These are phyloP conservation scores for Lasioglossum calceatum DNA, from an alignment of 2,888 invertebrate species.

Conservation along the genomic window DNA sequence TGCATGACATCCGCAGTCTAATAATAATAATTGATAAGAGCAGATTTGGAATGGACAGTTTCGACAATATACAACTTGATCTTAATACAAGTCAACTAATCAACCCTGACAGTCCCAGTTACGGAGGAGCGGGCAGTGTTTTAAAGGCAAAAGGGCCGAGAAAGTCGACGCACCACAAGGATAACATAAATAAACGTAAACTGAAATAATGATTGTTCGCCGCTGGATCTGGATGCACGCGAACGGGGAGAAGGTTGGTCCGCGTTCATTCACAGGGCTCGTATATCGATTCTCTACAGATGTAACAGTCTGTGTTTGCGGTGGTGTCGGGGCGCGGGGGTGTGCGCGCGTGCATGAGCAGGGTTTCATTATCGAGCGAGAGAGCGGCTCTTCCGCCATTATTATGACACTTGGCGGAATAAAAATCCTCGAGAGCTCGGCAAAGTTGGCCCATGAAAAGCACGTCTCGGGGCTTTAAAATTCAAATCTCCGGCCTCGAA, in stretches of 20 bases:
- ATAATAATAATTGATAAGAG: neutral
- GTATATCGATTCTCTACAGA: conserved; percentile 5
- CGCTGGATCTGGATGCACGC: neutral
- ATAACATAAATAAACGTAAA: neutral
- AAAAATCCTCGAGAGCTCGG: conserved; percentile 32
- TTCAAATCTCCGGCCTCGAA: conserved; percentile 47
- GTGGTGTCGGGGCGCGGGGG: neutral
- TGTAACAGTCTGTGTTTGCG: neutral
- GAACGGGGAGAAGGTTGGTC: neutral
- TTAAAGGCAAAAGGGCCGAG: neutral
- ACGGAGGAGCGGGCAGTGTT: neutral
- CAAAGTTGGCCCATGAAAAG: conserved; percentile 31
- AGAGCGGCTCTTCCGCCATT: conserved; percentile 14
- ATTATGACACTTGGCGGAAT: conserved; percentile 33
- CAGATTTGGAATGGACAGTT: neutral
- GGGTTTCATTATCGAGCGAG: conserved; percentile 54
- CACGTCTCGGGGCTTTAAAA: conserved; percentile 34
- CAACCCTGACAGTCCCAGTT: too few relatives aligned
- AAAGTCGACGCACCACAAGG: too few relatives aligned
- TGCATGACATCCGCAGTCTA: too few relatives aligned
- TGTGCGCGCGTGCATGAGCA: conserved; percentile 34
- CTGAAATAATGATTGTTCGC: neutral
- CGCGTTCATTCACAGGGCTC: neutral
- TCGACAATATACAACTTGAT: neutral
- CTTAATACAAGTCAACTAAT: too few relatives aligned